Conservation (phyloP, 64 coral and sea anemone species). For the Dendrophyllia cribrosa region DNA sequence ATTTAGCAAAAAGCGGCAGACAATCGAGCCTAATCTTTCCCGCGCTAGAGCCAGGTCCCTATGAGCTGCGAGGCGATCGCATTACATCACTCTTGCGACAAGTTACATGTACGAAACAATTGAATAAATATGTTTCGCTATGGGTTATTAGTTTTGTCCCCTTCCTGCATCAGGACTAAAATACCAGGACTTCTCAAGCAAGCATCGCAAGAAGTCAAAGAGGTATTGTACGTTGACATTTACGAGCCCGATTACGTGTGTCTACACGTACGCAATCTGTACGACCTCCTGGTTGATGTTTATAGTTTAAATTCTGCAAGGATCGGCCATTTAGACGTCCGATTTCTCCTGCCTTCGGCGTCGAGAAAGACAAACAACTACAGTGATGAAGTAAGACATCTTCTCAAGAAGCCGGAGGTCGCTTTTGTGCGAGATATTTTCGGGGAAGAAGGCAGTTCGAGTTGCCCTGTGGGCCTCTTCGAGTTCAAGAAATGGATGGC, state of each 20-base stretch:
- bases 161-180: constrained; percentile 69
- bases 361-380: neutral
- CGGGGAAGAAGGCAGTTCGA: neutral
- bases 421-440: constrained; percentile 77
- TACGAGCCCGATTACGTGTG: constrained; percentile 64
- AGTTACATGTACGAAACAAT: neutral
- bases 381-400: constrained; percentile 14
- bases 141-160: constrained; percentile 80
- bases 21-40: neutral
- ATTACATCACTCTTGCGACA: neutral
- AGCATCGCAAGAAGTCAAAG: constrained; percentile 77
- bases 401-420: constrained; percentile 70
- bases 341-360: constrained; percentile 66
- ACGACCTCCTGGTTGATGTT: constrained; percentile 59
- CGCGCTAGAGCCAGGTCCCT: neutral
- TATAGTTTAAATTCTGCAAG: constrained; percentile 18
- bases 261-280: constrained; percentile 20
- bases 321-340: constrained; percentile 56
- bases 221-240: constrained; percentile 82
- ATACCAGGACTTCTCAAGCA: constrained; percentile 49
- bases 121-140: constrained; percentile 78
- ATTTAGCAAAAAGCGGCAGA: too few species aligned
- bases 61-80: neutral
- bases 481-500: constrained; percentile 75
- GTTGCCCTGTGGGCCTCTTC: constrained; percentile 33